Conservation (phyloP, 1,140 invertebrate species). For the Bombus fervidus region DNA sequence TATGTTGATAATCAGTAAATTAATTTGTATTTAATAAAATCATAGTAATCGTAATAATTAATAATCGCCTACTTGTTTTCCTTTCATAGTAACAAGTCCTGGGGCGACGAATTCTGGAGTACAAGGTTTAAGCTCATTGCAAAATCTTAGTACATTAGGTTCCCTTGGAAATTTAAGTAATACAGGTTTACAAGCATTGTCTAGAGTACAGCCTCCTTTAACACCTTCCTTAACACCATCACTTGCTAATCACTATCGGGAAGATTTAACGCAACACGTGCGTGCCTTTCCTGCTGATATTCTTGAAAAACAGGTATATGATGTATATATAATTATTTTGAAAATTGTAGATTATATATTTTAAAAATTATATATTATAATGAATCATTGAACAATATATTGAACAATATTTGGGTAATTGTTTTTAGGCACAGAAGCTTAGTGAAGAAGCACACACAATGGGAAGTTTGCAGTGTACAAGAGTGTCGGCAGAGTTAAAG, state of each 20-base stretch:
- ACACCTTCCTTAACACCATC: constrained; percentile 92
- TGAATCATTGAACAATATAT: not conserved
- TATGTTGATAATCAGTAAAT: constrained; percentile 68
- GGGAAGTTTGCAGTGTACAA: constrained; percentile 94
- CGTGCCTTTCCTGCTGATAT: constrained; percentile 95
- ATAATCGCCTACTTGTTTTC: constrained; percentile 14
- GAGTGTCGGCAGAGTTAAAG: constrained; percentile 97
- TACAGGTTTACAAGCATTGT: constrained; percentile 81
- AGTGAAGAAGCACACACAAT: constrained; percentile 92
- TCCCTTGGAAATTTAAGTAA: constrained; percentile 82
- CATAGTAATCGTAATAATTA: constrained; percentile 5
- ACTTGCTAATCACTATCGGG: constrained; percentile 94
- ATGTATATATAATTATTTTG: not conserved
- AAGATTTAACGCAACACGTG: constrained; percentile 95
- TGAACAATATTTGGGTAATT: constrained; percentile 17
- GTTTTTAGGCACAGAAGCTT: constrained; percentile 90
- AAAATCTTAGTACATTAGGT: constrained; percentile 81
- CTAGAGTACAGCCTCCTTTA: constrained; percentile 80
- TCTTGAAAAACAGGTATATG: constrained; percentile 93
- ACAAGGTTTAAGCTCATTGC: constrained; percentile 83
- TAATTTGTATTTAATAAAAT: not conserved
- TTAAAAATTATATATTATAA: not conserved
- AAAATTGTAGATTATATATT: not conserved
- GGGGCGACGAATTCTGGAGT: constrained; percentile 77
- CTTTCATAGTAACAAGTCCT: constrained; percentile 80